Conservation (phyloP, 1,140 invertebrate species). For the Drosophila truncata region DNA sequence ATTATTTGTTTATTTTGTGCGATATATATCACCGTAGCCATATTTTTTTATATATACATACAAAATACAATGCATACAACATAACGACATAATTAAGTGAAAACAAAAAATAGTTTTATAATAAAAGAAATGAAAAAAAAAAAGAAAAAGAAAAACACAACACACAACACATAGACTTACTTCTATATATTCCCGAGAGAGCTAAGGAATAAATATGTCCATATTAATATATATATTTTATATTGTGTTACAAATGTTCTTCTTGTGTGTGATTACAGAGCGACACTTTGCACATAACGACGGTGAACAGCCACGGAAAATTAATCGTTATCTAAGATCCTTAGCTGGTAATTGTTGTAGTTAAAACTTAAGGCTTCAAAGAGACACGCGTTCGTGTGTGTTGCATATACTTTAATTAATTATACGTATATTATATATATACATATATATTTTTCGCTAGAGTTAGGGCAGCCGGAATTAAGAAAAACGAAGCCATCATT, state of each 20-base stretch:
- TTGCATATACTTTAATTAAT: constrained; percentile 54
- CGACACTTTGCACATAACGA: constrained; percentile 37
- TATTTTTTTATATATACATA: constrained; percentile 67
- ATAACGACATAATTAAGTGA: constrained; percentile 74
- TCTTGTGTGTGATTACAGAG: constrained; percentile 54
- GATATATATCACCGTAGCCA: constrained; percentile 73
- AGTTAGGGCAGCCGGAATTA: constrained; percentile 39
- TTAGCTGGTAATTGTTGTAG: constrained; percentile 71
- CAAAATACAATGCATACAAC: constrained; percentile 64
- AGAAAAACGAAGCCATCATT: constrained; percentile 22
- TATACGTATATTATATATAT: constrained; percentile 9
- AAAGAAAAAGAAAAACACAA: constrained; percentile 41
- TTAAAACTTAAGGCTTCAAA: constrained; percentile 64
- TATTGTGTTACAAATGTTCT: constrained; percentile 54
- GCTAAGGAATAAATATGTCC: constrained; percentile 51
- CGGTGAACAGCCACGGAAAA: constrained; percentile 50
- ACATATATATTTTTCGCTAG: constrained; percentile 47
- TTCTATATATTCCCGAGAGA: constrained; percentile 51
- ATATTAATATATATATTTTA: constrained; percentile 61
- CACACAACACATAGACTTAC: constrained; percentile 48
- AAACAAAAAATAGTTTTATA: constrained; percentile 70
- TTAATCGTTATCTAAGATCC: constrained; percentile 72
- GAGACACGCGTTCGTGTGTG: constrained; percentile 48
- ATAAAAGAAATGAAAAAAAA: constrained; percentile 55
- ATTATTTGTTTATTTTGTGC: constrained; percentile 57